These are phyloP conservation scores for Achroia grisella DNA, from an alignment of 1,140 invertebrate genomes.

Conservation along the genomic window DNA sequence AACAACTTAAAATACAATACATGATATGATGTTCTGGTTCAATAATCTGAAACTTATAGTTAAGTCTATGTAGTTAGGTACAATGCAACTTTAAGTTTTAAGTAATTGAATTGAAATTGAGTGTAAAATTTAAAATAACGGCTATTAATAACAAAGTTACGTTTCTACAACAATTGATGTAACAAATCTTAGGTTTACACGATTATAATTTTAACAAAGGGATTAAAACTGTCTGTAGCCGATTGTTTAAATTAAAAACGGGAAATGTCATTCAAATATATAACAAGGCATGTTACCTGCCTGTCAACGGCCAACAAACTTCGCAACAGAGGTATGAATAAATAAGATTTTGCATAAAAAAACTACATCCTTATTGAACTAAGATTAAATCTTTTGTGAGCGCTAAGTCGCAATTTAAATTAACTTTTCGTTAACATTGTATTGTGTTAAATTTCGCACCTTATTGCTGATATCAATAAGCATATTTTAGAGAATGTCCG, in stretches of 20 bases:
- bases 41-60: too few relatives aligned
- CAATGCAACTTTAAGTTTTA: too few relatives aligned
- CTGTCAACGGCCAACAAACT: conserved; percentile 16
- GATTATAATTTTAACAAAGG: conserved; percentile 31
- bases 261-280: conserved; percentile 42
- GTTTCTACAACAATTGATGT: conserved; percentile 6
- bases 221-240: conserved; percentile 25
- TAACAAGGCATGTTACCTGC: conserved; percentile 55
- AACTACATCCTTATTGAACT: conserved; percentile 36
- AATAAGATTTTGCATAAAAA: conserved; percentile 40
- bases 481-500: conserved; percentile 15
- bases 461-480: conserved; percentile 11
- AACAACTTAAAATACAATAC: too few relatives aligned
- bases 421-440: conserved; percentile 45
- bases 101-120: too few relatives aligned
- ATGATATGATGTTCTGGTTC: too few relatives aligned
- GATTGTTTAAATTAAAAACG: conserved; percentile 28
- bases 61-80: too few relatives aligned
- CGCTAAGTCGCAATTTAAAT: conserved; percentile 56
- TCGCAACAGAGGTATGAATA: conserved; percentile 27
- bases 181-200: conserved; percentile 23
- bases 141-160: conserved; percentile 21
- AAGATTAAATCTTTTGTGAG: conserved; percentile 64
- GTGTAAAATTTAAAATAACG: too few relatives aligned
- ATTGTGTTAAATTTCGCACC: conserved; percentile 9